Evolutionary conservation across 1,140 invertebrate genomes (phyloP).

Genomic region (Drosophila repletoides): DNA sequence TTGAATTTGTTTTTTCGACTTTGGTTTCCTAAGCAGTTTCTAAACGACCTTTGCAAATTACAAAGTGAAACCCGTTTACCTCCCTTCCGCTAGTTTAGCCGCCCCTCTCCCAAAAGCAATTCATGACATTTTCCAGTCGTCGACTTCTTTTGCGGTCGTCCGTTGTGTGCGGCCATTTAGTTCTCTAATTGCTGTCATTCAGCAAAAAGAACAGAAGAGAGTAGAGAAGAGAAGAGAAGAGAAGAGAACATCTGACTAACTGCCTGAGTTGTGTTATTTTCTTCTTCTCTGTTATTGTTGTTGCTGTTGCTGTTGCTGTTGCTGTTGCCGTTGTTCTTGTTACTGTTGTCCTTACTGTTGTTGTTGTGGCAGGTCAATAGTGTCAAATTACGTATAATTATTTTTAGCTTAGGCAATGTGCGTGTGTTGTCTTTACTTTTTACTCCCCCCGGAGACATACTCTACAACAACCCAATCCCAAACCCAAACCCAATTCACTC

Average conservation of each 20-base stretch:
- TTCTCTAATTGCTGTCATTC: conserved; percentile 54
- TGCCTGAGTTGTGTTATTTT: background rate
- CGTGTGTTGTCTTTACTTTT: conserved; percentile 3
- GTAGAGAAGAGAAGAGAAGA: too few species aligned
- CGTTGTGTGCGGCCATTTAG: conserved; percentile 34
- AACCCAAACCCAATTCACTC: background rate
- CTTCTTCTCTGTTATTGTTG: background rate
- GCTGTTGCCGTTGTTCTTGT: background rate
- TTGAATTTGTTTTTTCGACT: background rate
- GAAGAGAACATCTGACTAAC: background rate
- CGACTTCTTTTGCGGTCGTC: conserved; percentile 43
- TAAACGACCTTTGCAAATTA: conserved; percentile 40
- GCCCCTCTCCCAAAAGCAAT: background rate
- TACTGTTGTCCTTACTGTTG: background rate
- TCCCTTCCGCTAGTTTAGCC: background rate
- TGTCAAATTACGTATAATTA: conserved; percentile 74
- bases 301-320: background rate
- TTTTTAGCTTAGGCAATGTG: conserved; percentile 45
- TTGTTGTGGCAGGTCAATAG: conserved; percentile 70
- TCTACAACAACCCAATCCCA: too few species aligned
- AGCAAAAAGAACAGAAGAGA: background rate
- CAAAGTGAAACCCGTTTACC: conserved; percentile 24
- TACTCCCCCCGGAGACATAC: background rate
- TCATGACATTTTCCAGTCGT: conserved; percentile 32
- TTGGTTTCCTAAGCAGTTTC: conserved; percentile 3